Evolutionary conservation across 2,888 invertebrate genomes (phyloP).

Genomic region (Ectemnius lituratus): DNA sequence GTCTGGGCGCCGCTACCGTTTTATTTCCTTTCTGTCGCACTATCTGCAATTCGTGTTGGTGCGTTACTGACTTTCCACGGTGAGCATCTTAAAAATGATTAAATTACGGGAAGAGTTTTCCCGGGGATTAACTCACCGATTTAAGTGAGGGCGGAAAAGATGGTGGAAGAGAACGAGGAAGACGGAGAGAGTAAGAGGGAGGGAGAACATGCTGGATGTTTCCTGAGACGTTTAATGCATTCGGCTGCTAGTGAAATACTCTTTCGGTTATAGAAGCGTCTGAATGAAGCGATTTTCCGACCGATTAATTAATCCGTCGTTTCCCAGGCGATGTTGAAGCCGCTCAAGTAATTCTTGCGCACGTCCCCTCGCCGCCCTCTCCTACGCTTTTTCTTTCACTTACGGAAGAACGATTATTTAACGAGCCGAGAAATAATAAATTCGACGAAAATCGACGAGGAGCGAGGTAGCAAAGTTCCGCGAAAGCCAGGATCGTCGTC

Average conservation of each 20-base stretch:
- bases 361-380: too few species aligned
- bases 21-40: background rate
- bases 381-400: too few species aligned
- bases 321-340: background rate
- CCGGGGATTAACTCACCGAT: background rate
- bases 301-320: slow-evolving; percentile 6
- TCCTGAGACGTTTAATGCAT: too few species aligned
- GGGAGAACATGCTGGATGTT: too few species aligned
- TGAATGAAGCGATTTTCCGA: slow-evolving; percentile 2
- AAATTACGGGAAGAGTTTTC: background rate
- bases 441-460: background rate
- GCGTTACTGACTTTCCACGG: too few species aligned
- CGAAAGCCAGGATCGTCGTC: background rate
- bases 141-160: background rate
- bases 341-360: too few species aligned
- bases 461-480: background rate
- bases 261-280: background rate
- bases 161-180: too few species aligned
- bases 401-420: background rate
- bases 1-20: background rate
- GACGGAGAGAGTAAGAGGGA: too few species aligned
- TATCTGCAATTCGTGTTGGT: too few species aligned
- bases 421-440: background rate
- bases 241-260: background rate
- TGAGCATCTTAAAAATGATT: background rate